Conservation (phyloP, 2,113 vertebrate species). For the Aegotheles bennettii region DNA sequence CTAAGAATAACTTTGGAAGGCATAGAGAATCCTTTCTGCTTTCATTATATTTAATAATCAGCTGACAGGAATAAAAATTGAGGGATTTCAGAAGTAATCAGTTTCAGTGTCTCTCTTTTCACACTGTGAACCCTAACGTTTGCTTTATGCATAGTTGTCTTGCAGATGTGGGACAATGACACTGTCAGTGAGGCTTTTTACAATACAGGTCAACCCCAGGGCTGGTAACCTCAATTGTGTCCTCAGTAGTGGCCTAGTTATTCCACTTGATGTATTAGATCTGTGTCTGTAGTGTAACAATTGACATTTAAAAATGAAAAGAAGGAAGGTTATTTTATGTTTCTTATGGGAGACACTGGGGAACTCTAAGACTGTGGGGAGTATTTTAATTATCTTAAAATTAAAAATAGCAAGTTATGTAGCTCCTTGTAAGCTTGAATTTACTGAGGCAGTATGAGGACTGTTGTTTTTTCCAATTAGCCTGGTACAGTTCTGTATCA, state of each 20-base stretch:
- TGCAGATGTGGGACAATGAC: neutral
- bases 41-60: neutral
- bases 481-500: neutral
- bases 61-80: neutral
- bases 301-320: neutral
- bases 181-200: neutral
- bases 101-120: no score
- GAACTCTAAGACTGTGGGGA: neutral
- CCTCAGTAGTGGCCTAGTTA: conserved; percentile 14
- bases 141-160: neutral
- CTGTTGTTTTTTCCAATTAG: neutral
- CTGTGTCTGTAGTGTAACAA: neutral
- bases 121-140: neutral
- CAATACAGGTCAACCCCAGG: neutral
- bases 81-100: neutral
- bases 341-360: neutral
- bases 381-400: conserved; percentile 49
- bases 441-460: neutral
- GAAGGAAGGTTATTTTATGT: neutral
- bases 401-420: conserved; percentile 8
- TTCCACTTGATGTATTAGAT: neutral
- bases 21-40: neutral
- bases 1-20: neutral
- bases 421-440: neutral
- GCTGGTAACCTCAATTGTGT: conserved; percentile 9